Evolutionary conservation across 2,797 vertebrate species (phyloP), one percentile per base, ranked within the genome.

Genomic region (Coendou prehensilis): DNA sequence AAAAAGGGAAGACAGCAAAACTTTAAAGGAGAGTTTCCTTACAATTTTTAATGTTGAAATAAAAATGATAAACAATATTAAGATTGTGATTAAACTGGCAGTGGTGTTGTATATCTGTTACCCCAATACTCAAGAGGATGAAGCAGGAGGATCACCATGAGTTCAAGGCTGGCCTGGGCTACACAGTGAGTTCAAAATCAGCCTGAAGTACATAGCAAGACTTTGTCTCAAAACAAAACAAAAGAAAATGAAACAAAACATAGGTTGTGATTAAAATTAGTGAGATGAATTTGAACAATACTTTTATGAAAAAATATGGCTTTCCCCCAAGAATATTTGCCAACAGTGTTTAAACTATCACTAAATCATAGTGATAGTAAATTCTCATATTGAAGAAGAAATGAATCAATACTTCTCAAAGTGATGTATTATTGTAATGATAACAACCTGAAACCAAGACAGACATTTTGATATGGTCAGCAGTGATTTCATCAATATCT

Each of bases 401-500:
- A 63, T 78, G 56, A 85, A 83, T 79, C 8, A 97, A 82, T 89
- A 93, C 78, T 91, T 92, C 18, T 94, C 22, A 14, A 67, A 91
- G 23, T 75, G 11, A 82, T 22, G 63, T 56, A 33, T 63, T 63
- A 89, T 56, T 88, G 8, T 45, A 76, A 61, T 57, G 22, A n/a
- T 50, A 88, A 76, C 22, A 93, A 57, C 45, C n/a, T 84, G 26
- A 88, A 96, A 61, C 54, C 63, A 69, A 94, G 11, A 57, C 15
- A 78, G 52, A 85, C 23, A 37, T 82, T 92, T 94, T 23, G 71
- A 73, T 87, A n/a, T 59, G 14, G 64, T 64, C 14, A 73, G 26
- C 28, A 80, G 2, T 73, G 17, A 0, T 78, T 28, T 93, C 30
- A 88, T 78, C 13, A 85, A 52, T 85, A 61, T 63, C 37, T 78